phyloP scores from a whole-genome alignment of 2,797 vertebrate species.

The Poeciliopsis gracilis region DNA sequence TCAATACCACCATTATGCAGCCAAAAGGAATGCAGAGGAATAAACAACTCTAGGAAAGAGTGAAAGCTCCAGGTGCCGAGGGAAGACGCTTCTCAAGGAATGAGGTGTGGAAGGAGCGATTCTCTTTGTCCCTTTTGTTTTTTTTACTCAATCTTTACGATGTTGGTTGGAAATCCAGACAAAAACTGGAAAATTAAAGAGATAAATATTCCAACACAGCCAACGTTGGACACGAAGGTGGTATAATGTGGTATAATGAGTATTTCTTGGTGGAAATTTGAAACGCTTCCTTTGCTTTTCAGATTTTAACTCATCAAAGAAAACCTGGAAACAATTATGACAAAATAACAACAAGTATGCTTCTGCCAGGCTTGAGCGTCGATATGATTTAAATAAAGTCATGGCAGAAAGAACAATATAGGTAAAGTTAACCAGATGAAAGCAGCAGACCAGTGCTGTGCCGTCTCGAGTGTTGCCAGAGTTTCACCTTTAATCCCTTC shows the following conservation, averaged over 20 bases:
- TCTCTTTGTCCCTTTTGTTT: slow-evolving; percentile 32
- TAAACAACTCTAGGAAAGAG: slow-evolving; percentile 11
- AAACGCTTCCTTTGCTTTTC: not conserved
- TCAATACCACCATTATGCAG: slow-evolving; percentile 28
- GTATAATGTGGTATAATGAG: slow-evolving; percentile 31
- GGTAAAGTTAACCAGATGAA: slow-evolving; percentile 30
- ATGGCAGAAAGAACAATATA: slow-evolving; percentile 19
- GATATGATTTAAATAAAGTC: not conserved
- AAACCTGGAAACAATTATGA: not conserved
- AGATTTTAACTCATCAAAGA: not conserved
- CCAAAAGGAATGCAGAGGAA: slow-evolving; percentile 12
- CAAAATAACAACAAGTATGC: not conserved
- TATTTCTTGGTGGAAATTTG: not conserved
- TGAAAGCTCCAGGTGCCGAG: not conserved
- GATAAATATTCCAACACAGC: not conserved
- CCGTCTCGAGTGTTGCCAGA: slow-evolving; percentile 42
- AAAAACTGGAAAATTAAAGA: not conserved
- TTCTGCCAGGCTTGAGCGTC: not conserved
- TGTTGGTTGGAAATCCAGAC: not conserved
- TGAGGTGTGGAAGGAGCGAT: slow-evolving; percentile 21
- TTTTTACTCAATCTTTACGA: not conserved
- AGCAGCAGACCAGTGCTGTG: slow-evolving; percentile 7
- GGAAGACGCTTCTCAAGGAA: slow-evolving; percentile 13
- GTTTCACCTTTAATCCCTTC: slow-evolving; percentile 54
- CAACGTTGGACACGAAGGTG: too few species aligned